Evolutionary conservation across 2,113 vertebrate genomes (phyloP), one percentile per base, ranked within the genome.

Genomic region (Crotophaga sulcirostris): DNA sequence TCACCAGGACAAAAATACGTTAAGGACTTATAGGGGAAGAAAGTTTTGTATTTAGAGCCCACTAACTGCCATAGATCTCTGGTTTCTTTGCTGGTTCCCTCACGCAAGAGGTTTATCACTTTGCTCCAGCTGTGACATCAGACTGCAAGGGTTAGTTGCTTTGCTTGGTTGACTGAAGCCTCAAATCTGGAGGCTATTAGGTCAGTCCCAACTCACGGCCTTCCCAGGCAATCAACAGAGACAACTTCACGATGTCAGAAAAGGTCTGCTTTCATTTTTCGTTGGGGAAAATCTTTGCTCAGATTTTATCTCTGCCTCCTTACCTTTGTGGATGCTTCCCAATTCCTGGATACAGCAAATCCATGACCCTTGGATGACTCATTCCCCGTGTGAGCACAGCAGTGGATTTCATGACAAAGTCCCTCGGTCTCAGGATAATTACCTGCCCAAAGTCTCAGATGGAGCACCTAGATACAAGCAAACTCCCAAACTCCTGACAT

Each of bases 401-500:
- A 92, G 84, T 81, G 52, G 93, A 94, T 96, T 96, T 93, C 91
- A 93, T 96, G 42, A 93, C 90, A 88, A 93, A 97, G 84, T 96
- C 73, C 49, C 58, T 7, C 63, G 79, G 94, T 95, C 90, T 76
- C 70, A 38, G 69, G 93, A 96, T 97, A 97, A 97, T 97, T 97
- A 97, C 95, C 96, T 96, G 95, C 93, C 87, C 79, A 47, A 87
- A 97, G 93, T 78, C 94, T 97, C 83, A 63, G 97, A 97, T 96
- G 85, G 77, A 96, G 77, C 9, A 5, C 89, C 73, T 34, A 81
- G 97, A 97, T 97, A 97, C 93, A 97, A 85, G 78, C 89, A 89
- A 95, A 84, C 72, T 96, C 92, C 85, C 93, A 96, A 95, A 97
- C 89, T 95, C 95, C 95, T 97, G 96, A 94, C 97, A 97, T 97